A percentile compares a stretch with the other conserved stretches of the same genome.
phyloP scores from a whole-genome alignment of 1,140 invertebrate genomes.

The Ganaspis sp. region DNA sequence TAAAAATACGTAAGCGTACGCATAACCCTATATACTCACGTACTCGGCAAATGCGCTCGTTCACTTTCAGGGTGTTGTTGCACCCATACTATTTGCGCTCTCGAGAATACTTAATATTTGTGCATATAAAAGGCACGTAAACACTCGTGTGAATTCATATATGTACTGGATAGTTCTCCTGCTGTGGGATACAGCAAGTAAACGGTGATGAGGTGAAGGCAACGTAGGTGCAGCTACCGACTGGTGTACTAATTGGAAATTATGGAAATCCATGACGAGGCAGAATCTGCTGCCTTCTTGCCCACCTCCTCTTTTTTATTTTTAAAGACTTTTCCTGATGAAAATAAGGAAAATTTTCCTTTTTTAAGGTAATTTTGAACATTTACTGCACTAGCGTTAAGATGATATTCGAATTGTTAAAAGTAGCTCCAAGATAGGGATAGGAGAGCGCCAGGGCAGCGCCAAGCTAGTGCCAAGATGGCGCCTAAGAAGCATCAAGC shows the following conservation, averaged over 20 bases:
- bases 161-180: not conserved
- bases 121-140: slow-evolving; percentile 17
- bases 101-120: slow-evolving; percentile 11
- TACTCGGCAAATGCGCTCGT: not conserved
- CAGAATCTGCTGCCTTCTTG: not conserved
- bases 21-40: slow-evolving; percentile 13
- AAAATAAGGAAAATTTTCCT: too few species aligned
- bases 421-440: too few species aligned
- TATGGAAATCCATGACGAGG: slow-evolving; percentile 50
- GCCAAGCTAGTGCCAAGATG: too few species aligned
- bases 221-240: slow-evolving; percentile 56
- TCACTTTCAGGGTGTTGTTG: slow-evolving; percentile 11
- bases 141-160: slow-evolving; percentile 47
- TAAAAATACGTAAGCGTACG: slow-evolving; percentile 17
- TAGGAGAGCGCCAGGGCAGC: too few species aligned
- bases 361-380: too few species aligned
- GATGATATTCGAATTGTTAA: too few species aligned
- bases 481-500: too few species aligned
- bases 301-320: not conserved
- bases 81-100: not conserved
- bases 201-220: slow-evolving; percentile 59
- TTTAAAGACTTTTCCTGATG: too few species aligned
- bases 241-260: slow-evolving; percentile 62
- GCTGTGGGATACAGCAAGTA: not conserved
- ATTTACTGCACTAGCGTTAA: too few species aligned